A percentile compares a stretch with the other conserved stretches of the same genome.
These are phyloP conservation scores for Cylloceria caligata DNA, from an alignment of 2,888 invertebrate genomes.

Conservation along the genomic window DNA sequence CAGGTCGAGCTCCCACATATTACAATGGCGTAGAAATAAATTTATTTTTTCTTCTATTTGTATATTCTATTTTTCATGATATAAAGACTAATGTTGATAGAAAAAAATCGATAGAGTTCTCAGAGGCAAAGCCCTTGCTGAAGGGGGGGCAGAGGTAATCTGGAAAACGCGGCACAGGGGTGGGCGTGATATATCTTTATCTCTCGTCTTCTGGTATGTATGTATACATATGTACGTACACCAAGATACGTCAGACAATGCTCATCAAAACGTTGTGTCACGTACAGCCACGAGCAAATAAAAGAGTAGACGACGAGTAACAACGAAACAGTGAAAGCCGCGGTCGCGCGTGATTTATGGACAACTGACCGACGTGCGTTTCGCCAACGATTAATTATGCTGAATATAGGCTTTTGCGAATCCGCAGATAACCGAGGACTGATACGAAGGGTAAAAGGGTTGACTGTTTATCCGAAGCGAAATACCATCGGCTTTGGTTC, in stretches of 20 bases:
- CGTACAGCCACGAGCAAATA: constrained; percentile 51
- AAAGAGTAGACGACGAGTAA: constrained; percentile 46
- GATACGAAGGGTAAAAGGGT: constrained; percentile 59
- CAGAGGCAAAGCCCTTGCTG: background rate
- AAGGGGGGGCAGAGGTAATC: background rate
- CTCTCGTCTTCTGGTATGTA: background rate
- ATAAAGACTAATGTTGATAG: background rate
- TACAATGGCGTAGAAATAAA: constrained; percentile 19
- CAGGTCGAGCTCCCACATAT: background rate
- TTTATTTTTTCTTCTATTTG: constrained; percentile 1
- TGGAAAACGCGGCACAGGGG: background rate
- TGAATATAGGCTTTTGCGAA: constrained; percentile 70
- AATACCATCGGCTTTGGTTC: constrained; percentile 46
- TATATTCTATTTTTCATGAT: background rate
- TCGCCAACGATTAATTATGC: constrained; percentile 78
- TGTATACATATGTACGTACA: constrained; percentile 2
- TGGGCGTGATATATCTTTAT: constrained; percentile 12
- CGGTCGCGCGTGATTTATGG: constrained; percentile 74
- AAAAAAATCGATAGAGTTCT: constrained; percentile 8
- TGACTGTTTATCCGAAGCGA: constrained; percentile 20
- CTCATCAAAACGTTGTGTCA: constrained; percentile 74
- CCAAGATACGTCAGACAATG: constrained; percentile 72
- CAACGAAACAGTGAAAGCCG: constrained; percentile 44
- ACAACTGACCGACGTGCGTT: constrained; percentile 72
- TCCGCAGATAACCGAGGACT: constrained; percentile 50